Evolutionary conservation across 2,888 invertebrate species (phyloP), one percentile per base, ranked within the genome.

Genomic region (Lordiphosa fenestrarum): DNA sequence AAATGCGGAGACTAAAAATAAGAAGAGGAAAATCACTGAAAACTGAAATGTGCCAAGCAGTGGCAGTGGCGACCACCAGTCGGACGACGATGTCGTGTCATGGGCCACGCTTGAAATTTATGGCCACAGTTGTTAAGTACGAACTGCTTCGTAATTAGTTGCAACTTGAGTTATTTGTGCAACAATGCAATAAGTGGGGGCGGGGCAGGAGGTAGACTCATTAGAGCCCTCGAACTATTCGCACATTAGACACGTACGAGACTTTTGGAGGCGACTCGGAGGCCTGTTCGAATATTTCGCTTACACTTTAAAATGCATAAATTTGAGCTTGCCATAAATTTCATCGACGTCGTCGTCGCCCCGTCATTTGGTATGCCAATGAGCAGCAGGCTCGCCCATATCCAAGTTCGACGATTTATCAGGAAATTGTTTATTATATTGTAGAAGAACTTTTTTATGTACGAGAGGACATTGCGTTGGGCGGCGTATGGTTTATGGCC

Each of bases 141-240:
- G 77, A 83, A 81, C 75, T 81, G 84, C 81, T 69, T 81, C 66
- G 81, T 83, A 81, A 81, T 83, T 81, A 81, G 80, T 83, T 83
- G 80, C 80, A 81, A 81, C 80, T 81, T 84, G 80, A 81, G 80
- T 81, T 81, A 81, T 81, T 81, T 81, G 84, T 81, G 84, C 80
- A 80, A 83, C 80, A 81, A 72, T 76, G 80, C 78, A 71, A 58
- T 68, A 39, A 39, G 30, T 33, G 44, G 1, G 13, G 53, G 58
- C 12, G 37, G 49, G 30, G 35, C 13, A 40, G 12, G 51, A 10
- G 44, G 40, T 21, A 39, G 50, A 36, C 64, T 73, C 81, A 73
- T 69, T 81, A 71, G 77, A 58, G 53, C 63, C 49, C 35, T 46
- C 57, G 42, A 47, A 53, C 66, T 59, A 73, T 80, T 81, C 66